Evolutionary conservation across 2,797 vertebrate species (phyloP), one percentile per base, ranked within the genome.

Genomic region (Poecilia gillii): DNA sequence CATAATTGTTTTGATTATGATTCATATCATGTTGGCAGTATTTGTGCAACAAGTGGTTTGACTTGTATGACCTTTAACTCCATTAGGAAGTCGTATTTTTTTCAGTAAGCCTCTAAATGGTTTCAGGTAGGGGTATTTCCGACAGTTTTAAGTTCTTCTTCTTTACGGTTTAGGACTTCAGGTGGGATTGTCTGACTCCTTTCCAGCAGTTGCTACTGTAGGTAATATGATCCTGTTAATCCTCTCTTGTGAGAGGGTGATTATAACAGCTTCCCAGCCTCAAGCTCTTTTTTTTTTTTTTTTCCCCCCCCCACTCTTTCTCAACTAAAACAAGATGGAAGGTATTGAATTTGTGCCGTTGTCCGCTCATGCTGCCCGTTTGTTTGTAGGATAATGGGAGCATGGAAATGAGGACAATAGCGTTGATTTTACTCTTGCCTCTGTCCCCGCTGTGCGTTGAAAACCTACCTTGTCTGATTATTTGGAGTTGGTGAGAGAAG

Each of bases 221-320:
- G 83, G 89, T 87, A 93, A 94, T 71, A 66, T 41, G 88, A 94
- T 82, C 73, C 57, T 41, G 79, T 82, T 89, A 88, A 90, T 90
- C 90, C 78, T 20, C 49, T 85, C 85, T 84, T 82, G 85, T 81
- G 85, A 88, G 88, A 88, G 85, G 86, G 76, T 39, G 81, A 46
- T 39, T 81, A 87, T 91, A 85, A 88, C 92, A 84, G 84, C 87
- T 87, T 93, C 87, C 88, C 90, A 90, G 87, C 83, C 90, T 82
- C 41, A 13, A 77, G 83, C 77, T 77, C 33, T 33, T 33, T 33
- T 33, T 33, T 33, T 33, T 33, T 33, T 33, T 31, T 33, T 51
- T 51, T 0, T 0, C 4, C 3, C 7, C 49, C 2, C 20, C 18
- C 20, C 23, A 6, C 47, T 78, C 73, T 7, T 5, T 11, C 4